Evolutionary conservation across 2,888 invertebrate genomes (phyloP), one percentile per base, ranked within the genome.

Genomic region (Achlya flavicornis): DNA sequence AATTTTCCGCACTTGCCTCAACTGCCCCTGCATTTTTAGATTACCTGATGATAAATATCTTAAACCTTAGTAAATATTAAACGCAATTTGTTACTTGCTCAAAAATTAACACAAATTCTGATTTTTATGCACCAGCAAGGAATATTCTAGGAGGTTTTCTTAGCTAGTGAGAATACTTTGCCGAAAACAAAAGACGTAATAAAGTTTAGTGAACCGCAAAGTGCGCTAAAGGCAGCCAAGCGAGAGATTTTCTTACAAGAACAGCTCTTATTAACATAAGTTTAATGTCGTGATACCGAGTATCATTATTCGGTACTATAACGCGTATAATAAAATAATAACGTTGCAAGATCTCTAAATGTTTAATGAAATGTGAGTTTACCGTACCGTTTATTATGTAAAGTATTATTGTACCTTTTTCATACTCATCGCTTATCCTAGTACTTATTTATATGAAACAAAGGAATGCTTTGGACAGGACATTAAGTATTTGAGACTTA

Each of bases 151-250:
- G 26, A 8, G 33, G n/a, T 48, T 58, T 62, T 63, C 61, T 64
- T 57, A 62, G 60, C 65, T 68, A 66, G 67, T 76, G 67, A 63
- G 57, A 63, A 67, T 57, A 67, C 73, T 65, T 64, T 69, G 69
- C 65, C 71, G 74, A 73, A 75, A 80, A 79, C 76, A 74, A 74
- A 80, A 78, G 79, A 81, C 72, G 79, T 82, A 77, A 83, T 85
- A 80, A 86, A 85, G 79, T 82, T 85, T 79, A 80, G 83, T 81
- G 85, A 83, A 81, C 79, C 81, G 72, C 75, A 76, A 75, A 78
- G 74, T 75, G 74, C 73, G 66, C 72, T 69, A 72, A 66, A 74
- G 66, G 77, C 78, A 80, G 75, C 80, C 76, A 77, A 76, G 77
- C 81, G 78, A 63, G 67, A 71, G 77, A 75, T 79, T 74, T 53